Evolutionary conservation across 2,888 invertebrate genomes (phyloP).

Genomic region (Dasypolia templi): DNA sequence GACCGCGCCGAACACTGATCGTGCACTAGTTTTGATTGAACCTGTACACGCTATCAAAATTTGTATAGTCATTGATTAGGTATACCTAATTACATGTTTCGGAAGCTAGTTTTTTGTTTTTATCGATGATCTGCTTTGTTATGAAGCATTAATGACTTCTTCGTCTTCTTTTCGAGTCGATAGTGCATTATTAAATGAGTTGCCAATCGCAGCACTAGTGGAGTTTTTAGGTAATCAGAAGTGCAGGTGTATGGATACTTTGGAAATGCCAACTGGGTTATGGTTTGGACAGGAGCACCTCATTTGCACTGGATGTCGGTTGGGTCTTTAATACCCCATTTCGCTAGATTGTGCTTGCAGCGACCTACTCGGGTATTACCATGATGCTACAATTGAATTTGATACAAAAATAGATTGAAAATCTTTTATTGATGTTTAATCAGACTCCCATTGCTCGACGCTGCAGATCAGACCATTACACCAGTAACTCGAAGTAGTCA

Average conservation of each 20-base stretch:
- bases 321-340: neutral
- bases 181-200: neutral
- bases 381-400: neutral
- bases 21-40: constrained; percentile 56
- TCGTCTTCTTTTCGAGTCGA: neutral
- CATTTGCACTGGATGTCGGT: neutral
- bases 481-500: neutral
- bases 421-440: neutral
- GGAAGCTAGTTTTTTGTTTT: neutral
- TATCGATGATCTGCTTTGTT: neutral
- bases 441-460: neutral
- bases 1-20: constrained; percentile 56
- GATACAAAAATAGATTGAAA: neutral
- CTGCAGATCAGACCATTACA: neutral
- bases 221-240: neutral
- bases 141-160: neutral
- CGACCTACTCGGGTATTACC: neutral
- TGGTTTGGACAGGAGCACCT: neutral
- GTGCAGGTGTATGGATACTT: neutral
- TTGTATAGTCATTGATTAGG: constrained; percentile 45
- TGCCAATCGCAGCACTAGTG: neutral
- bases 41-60: constrained; percentile 36
- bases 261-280: neutral
- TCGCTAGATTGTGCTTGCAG: neutral
- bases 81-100: constrained; percentile 16